Base-by-base conservation (phyloP, 2,797 vertebrate species). In the Syngnathus rostellatus region DNA sequence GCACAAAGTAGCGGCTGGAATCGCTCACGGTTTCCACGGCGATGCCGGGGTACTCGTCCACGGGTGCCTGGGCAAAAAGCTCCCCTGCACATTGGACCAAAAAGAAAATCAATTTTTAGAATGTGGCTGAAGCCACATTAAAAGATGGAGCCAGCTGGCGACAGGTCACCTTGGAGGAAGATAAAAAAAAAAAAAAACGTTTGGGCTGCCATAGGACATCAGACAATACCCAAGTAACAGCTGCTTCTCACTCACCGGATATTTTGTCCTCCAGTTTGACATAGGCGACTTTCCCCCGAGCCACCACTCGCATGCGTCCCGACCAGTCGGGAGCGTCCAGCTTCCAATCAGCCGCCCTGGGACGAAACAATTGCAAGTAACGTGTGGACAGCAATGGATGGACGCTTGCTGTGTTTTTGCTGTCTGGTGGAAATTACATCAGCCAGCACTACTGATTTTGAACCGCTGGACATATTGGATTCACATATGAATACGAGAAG, bases 1-100 rank as follows among this genome's bases (percentile, higher is more conserved):
- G 92, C 55, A 98, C 96, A 73, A 99, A 99, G 85, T 99, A 99
- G 62, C 97, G 94, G 76, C 97, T 99, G 66, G 97, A 98, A 87
- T 99, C 97, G 6, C 94, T 92, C 75, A 99, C 97, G 0, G 95
- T 97, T 88, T 99, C 97, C 83, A 99, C 90, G 16, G 94, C 86
- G 67, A 96, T 92, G 54, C 96, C 95, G 51, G 97, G 97, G 69
- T 92, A 98, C 6, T 97, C 93, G 1, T 93, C 92, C 43, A 99
- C 88, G 1, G 96, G 97, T 17, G 97, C 97, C 83, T 98, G 95
- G 64, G 97, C 97, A 72, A 97, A 97, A 53, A 99, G 92, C 65
- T 96, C 95, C 72, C 95, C 96, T 98, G 82, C n/a, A 14, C 71
- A 79, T 66, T 55, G 62, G 19, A 37, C 70, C 72, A 51, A 76